Evolutionary conservation across 2,797 vertebrate species (phyloP), one percentile per base, ranked within the genome.

Genomic region (Neomorphus geoffroyi): DNA sequence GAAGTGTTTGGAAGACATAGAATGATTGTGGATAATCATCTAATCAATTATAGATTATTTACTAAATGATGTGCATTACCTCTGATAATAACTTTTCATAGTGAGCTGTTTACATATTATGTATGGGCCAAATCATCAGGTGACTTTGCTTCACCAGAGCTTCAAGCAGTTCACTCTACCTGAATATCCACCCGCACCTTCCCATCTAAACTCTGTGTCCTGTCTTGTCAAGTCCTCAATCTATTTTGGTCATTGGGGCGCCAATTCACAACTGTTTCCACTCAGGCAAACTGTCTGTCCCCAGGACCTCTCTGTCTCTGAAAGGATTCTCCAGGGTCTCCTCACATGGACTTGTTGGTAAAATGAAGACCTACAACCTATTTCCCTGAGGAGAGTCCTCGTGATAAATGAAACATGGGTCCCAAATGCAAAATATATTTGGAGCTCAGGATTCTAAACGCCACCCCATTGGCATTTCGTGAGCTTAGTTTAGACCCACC

Each of bases 31-130:
- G 97, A 97, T 97, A 97, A 80, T 78, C 97, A 58, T 60, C 28
- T 97, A 97, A 97, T 98, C 98, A 98, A 97, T 98, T 97, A 82
- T 46, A 78, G 50, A 58, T 80, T 97, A 97, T 96, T 87, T 71
- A 57, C 54, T 70, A 71, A 96, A 46, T 93, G 88, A 94, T 96
- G 96, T 96, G 94, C 97, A 97, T 97, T 97, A 98, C 97, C 98
- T 94, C 94, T 88, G 82, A 77, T 37, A 86, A 56, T 70, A 81
- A 81, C 32, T 54, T 80, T 69, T 86, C 79, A 28, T 48, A 72
- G 65, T 37, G 62, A 92, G 51, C 77, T 84, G 88, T 95, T 96
- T 96, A 95, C 88, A 94, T 96, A 93, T 86, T 88, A 94, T 74
- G 79, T 88, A 94, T 74, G 79, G 95, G 98, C 97, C 96, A 96